phyloP scores from a whole-genome alignment of 1,140 invertebrate species.

The Papilio polytes region DNA sequence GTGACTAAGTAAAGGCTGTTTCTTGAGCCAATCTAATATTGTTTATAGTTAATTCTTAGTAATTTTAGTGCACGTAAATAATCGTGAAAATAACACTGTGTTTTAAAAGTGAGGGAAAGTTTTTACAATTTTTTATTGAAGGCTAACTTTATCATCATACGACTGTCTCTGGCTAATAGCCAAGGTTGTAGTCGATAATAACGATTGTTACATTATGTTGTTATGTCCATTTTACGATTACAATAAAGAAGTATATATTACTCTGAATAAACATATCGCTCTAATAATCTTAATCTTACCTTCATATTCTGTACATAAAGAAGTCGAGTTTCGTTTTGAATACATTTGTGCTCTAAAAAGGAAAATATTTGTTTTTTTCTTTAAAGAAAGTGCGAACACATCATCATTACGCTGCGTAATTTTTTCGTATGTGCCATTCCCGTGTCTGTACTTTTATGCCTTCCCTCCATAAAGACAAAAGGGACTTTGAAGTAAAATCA shows the following conservation, averaged over 20 bases:
- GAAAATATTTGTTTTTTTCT: constrained; percentile 79
- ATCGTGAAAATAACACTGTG: neutral
- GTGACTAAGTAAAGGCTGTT: constrained; percentile 20
- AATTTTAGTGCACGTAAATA: neutral
- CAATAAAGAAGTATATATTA: neutral
- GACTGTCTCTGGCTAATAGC: too few relatives aligned
- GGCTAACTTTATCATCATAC: too few relatives aligned
- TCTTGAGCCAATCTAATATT: neutral
- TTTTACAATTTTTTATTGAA: too few relatives aligned
- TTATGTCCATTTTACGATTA: too few relatives aligned
- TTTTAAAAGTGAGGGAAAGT: too few relatives aligned
- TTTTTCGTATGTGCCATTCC: constrained; percentile 82
- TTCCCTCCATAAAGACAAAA: constrained; percentile 83
- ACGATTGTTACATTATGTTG: too few relatives aligned
- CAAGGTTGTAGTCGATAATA: too few relatives aligned
- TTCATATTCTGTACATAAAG: constrained; percentile 44
- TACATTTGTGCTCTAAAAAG: constrained; percentile 77
- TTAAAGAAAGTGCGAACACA: constrained; percentile 78
- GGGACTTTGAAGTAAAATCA: constrained; percentile 84
- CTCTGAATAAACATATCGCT: neutral
- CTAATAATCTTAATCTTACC: neutral
- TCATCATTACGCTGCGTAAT: constrained; percentile 82
- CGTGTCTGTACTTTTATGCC: constrained; percentile 81
- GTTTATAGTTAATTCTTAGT: neutral
- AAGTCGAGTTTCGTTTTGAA: constrained; percentile 60